A percentile compares a stretch with the other conserved stretches of the same genome.
These are phyloP conservation scores for Microctenopoma steveboyesi DNA, from an alignment of 2,797 vertebrate species.

Conservation along the genomic window DNA sequence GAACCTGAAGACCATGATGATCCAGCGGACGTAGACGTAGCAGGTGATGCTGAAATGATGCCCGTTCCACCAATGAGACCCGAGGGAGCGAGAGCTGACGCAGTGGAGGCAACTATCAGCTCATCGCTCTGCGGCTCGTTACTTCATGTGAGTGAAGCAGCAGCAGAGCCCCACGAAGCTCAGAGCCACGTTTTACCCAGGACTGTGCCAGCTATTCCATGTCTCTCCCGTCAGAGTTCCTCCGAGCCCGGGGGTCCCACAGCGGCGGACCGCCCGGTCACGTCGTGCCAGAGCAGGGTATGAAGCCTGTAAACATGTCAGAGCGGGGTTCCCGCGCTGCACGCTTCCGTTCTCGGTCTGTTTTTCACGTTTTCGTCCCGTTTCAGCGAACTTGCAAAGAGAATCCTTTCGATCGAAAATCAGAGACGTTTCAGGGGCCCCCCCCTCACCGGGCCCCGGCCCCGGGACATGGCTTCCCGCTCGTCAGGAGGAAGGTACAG, in stretches of 20 bases:
- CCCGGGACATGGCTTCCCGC: constrained; percentile 90
- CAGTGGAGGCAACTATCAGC: neutral
- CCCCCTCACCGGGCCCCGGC: constrained; percentile 83
- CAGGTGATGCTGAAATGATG: neutral
- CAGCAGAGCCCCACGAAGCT: constrained; percentile 20
- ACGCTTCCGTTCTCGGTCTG: no score
- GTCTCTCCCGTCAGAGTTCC: constrained; percentile 38
- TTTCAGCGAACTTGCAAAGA: constrained; percentile 85
- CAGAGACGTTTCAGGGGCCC: constrained; percentile 78
- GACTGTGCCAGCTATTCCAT: constrained; percentile 85
- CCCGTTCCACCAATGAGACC: neutral
- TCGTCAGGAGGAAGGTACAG: constrained; percentile 93
- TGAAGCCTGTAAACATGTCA: constrained; percentile 10
- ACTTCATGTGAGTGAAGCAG: neutral
- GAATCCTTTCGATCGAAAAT: constrained; percentile 85
- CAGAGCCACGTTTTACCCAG: constrained; percentile 80
- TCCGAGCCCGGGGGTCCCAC: constrained; percentile 28
- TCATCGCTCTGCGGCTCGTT: neutral
- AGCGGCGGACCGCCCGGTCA: constrained; percentile 60
- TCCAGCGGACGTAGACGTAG: neutral
- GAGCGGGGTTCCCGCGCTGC: neutral
- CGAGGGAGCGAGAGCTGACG: neutral
- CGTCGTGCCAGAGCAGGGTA: constrained; percentile 73
- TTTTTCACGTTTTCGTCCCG: neutral
- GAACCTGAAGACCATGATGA: constrained; percentile 9